Percentiles rank a stretch among this genome's conserved stretches.
Evolutionary conservation across 2,888 invertebrate species (phyloP).

Genomic region (Drosophila meridiana): DNA sequence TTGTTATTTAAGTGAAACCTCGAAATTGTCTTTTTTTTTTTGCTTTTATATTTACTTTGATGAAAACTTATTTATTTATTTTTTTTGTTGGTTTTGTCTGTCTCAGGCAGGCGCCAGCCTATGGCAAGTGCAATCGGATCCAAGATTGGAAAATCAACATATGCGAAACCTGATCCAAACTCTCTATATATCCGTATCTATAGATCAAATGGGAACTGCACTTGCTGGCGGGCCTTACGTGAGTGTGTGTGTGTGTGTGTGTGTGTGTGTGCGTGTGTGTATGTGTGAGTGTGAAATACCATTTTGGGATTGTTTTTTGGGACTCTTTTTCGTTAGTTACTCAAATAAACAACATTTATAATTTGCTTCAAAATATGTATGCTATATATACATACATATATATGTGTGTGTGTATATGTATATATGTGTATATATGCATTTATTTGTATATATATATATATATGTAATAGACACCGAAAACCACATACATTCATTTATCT

Average conservation of each 20-base stretch:
- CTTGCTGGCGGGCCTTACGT: not conserved
- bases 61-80: slow-evolving; percentile 59
- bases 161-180: slow-evolving; percentile 41
- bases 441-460: slow-evolving; percentile 56
- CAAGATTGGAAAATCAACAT: slow-evolving; percentile 15
- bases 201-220: not conserved
- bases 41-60: slow-evolving; percentile 16
- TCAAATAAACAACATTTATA: slow-evolving; percentile 76
- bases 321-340: slow-evolving; percentile 54
- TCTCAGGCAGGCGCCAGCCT: not conserved
- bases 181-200: not conserved
- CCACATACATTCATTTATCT: slow-evolving; percentile 76
- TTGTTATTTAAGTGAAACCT: slow-evolving; percentile 81
- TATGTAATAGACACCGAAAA: slow-evolving; percentile 80
- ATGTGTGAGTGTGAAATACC: not conserved
- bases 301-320: slow-evolving; percentile 8
- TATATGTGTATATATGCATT: slow-evolving; percentile 30
- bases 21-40: slow-evolving; percentile 83
- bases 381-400: slow-evolving; percentile 37
- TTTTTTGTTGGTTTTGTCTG: slow-evolving; percentile 55
- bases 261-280: slow-evolving; percentile 26
- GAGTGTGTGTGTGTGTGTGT: slow-evolving; percentile 4
- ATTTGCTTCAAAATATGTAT: slow-evolving; percentile 60
- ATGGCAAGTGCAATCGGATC: not conserved
- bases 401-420: slow-evolving; percentile 41